A percentile compares a stretch with the other conserved stretches of the same genome.
Conservation (phyloP, 2,797 vertebrate species). For the Hapalemur alaotrensis region DNA sequence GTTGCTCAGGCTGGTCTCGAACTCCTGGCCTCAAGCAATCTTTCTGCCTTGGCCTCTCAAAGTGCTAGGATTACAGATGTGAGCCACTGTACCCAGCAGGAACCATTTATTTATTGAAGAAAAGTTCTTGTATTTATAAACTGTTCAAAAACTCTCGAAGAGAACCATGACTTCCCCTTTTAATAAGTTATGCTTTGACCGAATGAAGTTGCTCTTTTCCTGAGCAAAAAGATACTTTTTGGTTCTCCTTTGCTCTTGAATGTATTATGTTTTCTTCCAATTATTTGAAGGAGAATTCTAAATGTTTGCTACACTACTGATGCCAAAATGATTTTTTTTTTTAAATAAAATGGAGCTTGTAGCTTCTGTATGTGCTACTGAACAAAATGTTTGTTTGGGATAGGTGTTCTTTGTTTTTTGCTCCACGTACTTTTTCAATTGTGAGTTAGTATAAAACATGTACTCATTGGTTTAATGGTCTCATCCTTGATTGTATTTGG, state of each 20-base stretch:
- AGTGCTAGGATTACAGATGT: neutral
- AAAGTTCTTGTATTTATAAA: slow-evolving; percentile 82
- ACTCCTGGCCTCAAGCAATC: neutral
- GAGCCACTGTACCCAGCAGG: neutral
- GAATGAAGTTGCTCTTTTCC: slow-evolving; percentile 54
- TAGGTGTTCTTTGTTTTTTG: neutral
- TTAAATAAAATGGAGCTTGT: neutral
- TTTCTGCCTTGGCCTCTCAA: neutral
- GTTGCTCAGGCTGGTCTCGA: neutral
- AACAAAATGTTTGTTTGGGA: neutral
- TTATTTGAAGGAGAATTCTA: slow-evolving; percentile 25
- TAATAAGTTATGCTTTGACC: neutral
- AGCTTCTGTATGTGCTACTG: neutral
- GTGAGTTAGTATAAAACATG: neutral
- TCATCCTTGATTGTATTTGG: neutral
- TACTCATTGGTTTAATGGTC: neutral
- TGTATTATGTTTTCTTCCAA: slow-evolving; percentile 31
- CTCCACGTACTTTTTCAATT: neutral
- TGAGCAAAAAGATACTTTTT: slow-evolving; percentile 22
- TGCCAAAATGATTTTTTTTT: neutral
- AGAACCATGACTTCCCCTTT: slow-evolving; percentile 30
- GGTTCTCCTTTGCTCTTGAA: slow-evolving; percentile 39
- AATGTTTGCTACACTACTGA: neutral
- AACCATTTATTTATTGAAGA: slow-evolving; percentile 75
- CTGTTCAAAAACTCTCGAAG: slow-evolving; percentile 85